phyloP scores from a whole-genome alignment of 2,888 invertebrate species.

The Parelbella ahira region DNA sequence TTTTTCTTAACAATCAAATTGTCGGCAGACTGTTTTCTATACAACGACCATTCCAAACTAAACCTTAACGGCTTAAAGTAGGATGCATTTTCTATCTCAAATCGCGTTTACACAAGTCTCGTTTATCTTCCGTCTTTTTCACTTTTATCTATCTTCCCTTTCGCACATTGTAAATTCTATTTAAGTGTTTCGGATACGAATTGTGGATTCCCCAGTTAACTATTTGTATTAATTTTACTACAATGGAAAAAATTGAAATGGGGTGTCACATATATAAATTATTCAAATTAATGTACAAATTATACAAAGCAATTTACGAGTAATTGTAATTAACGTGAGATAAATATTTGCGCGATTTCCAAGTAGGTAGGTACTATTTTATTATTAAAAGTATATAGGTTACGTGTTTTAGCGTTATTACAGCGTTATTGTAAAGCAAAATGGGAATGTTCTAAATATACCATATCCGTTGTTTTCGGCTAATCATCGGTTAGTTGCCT shows the following conservation, averaged over 20 bases:
- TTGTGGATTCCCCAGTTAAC: conserved; percentile 60
- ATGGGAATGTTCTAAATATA: too few species aligned
- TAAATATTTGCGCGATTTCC: conserved; percentile 9
- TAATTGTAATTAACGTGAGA: conserved; percentile 28
- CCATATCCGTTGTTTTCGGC: too few species aligned
- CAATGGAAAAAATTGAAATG: conserved; percentile 51
- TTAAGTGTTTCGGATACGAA: conserved; percentile 64
- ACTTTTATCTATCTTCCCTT: conserved; percentile 33
- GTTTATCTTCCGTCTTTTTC: conserved; percentile 35
- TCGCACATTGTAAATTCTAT: conserved; percentile 60
- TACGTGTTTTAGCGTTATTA: too few species aligned
- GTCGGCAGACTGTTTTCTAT: conserved; percentile 34
- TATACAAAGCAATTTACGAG: conserved; percentile 19
- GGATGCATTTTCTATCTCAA: background rate
- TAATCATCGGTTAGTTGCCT: too few species aligned
- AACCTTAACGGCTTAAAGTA: conserved; percentile 30
- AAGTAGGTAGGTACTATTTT: background rate
- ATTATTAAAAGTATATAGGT: background rate
- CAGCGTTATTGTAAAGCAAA: too few species aligned
- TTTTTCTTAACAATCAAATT: conserved; percentile 73
- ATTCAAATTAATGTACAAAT: conserved; percentile 34
- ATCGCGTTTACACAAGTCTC: conserved; percentile 3
- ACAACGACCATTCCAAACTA: conserved; percentile 30
- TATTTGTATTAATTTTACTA: conserved; percentile 66
- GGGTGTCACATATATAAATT: conserved; percentile 42